Evolutionary conservation across 2,797 vertebrate species (phyloP).

Genomic region (Gymnothorax reevesii): DNA sequence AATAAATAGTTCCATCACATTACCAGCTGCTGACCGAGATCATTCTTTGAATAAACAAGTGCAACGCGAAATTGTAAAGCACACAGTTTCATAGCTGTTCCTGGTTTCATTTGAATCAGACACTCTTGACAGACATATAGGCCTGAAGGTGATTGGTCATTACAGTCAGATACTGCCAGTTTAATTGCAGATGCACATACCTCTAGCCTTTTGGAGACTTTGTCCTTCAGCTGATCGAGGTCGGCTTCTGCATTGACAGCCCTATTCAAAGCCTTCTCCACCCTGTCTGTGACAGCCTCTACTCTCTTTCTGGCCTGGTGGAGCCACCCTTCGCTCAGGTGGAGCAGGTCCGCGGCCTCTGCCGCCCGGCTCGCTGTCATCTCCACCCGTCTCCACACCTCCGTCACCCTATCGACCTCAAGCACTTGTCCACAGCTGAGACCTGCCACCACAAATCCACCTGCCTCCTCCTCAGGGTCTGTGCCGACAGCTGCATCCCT

Average conservation of each 20-base stretch:
- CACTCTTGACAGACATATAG: not conserved
- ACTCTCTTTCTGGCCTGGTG: conserved; percentile 55
- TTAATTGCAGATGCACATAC: not conserved
- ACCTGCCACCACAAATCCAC: conserved; percentile 35
- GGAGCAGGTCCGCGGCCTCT: conserved; percentile 54
- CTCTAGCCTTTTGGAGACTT: conserved; percentile 30
- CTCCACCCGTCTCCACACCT: conserved; percentile 59
- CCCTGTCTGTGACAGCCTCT: conserved; percentile 58
- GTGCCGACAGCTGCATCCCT: conserved; percentile 61
- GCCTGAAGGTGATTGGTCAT: not conserved
- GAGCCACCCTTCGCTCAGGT: conserved; percentile 58
- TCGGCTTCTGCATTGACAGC: conserved; percentile 50
- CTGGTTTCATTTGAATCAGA: not conserved
- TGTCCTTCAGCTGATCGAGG: conserved; percentile 51
- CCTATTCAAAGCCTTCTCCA: conserved; percentile 61
- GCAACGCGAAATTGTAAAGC: not conserved
- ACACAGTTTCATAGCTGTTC: not conserved
- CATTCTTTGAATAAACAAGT: not conserved
- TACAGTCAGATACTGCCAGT: not conserved
- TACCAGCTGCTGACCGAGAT: not conserved
- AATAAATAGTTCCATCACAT: not conserved
- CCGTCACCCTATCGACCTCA: conserved; percentile 55
- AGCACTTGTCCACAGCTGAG: conserved; percentile 34
- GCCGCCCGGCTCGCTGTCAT: conserved; percentile 57
- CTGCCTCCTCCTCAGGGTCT: conserved; percentile 39